phyloP scores from a whole-genome alignment of 2,797 vertebrate genomes.

The Pteronotus mesoamericanus region DNA sequence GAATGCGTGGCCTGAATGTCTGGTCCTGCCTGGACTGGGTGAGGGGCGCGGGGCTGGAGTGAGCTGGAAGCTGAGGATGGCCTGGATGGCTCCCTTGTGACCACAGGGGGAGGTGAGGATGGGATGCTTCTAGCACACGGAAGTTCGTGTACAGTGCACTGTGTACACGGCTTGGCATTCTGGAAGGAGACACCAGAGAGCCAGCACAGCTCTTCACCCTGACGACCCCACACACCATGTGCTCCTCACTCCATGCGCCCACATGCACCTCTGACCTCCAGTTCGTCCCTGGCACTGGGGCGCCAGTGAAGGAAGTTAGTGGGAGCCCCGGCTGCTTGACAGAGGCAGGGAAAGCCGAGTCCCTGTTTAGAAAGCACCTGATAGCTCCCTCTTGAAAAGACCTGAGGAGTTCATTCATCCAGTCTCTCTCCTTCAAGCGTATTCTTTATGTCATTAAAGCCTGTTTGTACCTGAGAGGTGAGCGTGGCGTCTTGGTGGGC shows the following conservation, averaged over 20 bases:
- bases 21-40: not conserved
- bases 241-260: not conserved
- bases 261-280: not conserved
- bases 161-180: not conserved
- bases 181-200: too few species aligned
- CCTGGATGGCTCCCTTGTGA: not conserved
- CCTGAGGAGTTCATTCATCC: not conserved
- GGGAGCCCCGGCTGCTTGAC: not conserved
- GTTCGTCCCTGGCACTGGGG: not conserved
- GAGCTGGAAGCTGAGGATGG: not conserved
- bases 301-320: not conserved
- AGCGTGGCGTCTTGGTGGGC: not conserved
- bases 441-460: not conserved
- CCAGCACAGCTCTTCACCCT: not conserved
- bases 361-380: not conserved
- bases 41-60: not conserved
- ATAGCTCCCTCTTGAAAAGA: not conserved
- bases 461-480: not conserved
- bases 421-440: not conserved
- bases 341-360: not conserved
- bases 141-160: fast-evolving
- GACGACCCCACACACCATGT: fast-evolving
- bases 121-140: not conserved
- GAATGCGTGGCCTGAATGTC: not conserved
- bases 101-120: not conserved